Base-by-base conservation (phyloP, 92 coral and sea anemone species). In the Umimayanthus kanabou region DNA sequence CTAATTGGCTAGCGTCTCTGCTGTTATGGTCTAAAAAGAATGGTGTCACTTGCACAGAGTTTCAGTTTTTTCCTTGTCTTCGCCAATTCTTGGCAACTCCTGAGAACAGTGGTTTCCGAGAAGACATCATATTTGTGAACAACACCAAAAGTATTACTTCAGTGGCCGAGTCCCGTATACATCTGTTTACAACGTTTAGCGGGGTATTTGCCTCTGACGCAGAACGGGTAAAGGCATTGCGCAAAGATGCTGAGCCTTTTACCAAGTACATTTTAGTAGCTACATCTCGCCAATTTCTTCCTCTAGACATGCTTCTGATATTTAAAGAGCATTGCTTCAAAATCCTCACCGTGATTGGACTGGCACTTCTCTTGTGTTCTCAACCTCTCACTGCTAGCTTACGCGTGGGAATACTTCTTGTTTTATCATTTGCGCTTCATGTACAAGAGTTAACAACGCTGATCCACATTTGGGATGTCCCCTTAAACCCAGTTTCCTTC, bases 1-100 rank as follows among this genome's bases (percentile, higher is more conserved):
- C 58, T 16, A 79, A 87, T 76, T 93, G 95, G 95, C 66, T 93
- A 18, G 70, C 86, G 10, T 88, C 92, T 9, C 72, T 91, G 16
- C 65, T 69, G 15, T 25, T 39, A 73, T 93, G 95, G 96, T 79
- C 81, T 4, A 65, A 55, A 2, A 37, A 22, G 39, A 80, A 84
- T n/a, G n/a, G n/a, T n/a, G n/a, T n/a, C n/a, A n/a, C n/a, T 45
- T 93, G 95, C 85, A 37, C 66, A 11, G 90, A 64, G 39, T 49
- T 53, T 25, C 40, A 85, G 58, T 91, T 91, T 79, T 18, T 57
- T 23, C n/a, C 70, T 13, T 88, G 91, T 49, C 91, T 91, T 42
- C 79, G 37, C 30, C 40, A 25, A 14, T 91, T 93, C 76, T 81
- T 91, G 76, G 53, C 43, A 16, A 66, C 58, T 79, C 80, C 91